Percentiles rank a stretch among this genome's conserved stretches.
Evolutionary conservation across 2,888 invertebrate species (phyloP).

Genomic region (Abrostola triplasia): DNA sequence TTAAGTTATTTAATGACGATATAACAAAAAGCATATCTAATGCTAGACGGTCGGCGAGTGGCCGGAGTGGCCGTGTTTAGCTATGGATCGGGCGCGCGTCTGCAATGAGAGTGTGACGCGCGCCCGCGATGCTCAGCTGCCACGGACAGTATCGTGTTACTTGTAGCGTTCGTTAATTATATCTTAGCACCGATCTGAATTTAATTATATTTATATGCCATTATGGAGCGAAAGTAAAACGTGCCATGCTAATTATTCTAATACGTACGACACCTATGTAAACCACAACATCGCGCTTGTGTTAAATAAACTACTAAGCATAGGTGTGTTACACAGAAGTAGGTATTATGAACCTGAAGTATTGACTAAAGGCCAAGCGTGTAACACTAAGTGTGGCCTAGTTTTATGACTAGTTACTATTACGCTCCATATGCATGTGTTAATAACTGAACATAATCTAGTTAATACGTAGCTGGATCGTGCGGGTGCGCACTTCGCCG

Average conservation of each 20-base stretch:
- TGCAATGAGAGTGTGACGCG: slow-evolving; percentile 73
- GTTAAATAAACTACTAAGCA: too few relatives aligned
- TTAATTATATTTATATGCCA: slow-evolving; percentile 35
- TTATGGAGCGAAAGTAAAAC: slow-evolving; percentile 18
- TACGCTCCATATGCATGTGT: not conserved
- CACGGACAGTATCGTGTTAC: slow-evolving; percentile 47
- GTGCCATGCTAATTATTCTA: slow-evolving; percentile 8
- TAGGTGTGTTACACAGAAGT: not conserved
- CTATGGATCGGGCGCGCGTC: slow-evolving; percentile 54
- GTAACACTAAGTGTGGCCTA: slow-evolving; percentile 20
- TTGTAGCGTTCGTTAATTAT: slow-evolving; percentile 39
- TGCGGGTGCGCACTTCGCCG: not conserved
- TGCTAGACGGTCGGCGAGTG: slow-evolving; percentile 13
- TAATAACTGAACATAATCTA: slow-evolving; percentile 5
- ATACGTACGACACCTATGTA: not conserved
- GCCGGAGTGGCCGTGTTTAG: slow-evolving; percentile 31
- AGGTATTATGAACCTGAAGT: slow-evolving; percentile 7
- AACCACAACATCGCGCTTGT: too few relatives aligned
- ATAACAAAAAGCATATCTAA: slow-evolving; percentile 17
- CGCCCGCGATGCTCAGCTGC: slow-evolving; percentile 48
- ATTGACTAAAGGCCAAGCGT: slow-evolving; percentile 1
- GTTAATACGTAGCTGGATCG: slow-evolving; percentile 22
- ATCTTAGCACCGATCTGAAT: slow-evolving; percentile 44
- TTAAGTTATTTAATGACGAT: slow-evolving; percentile 15
- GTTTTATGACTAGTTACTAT: not conserved